These are phyloP conservation scores for Channa argus DNA, from an alignment of 2,113 vertebrate species.

Conservation along the genomic window DNA sequence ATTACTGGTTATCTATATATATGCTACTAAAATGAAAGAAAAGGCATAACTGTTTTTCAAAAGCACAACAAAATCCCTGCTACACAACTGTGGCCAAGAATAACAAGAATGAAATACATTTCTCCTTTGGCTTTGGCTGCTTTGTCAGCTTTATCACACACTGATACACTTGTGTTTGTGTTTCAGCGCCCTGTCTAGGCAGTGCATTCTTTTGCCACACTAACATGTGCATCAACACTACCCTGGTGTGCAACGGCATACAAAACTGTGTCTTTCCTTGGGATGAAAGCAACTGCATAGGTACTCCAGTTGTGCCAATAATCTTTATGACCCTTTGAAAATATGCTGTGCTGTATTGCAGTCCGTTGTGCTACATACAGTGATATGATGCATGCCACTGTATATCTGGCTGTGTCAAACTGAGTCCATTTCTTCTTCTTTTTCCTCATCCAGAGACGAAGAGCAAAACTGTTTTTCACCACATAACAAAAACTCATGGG, in stretches of 20 bases:
- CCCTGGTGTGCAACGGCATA: conserved; percentile 95
- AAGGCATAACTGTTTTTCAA: neutral
- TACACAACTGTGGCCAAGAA: neutral
- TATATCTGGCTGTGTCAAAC: conserved; percentile 14
- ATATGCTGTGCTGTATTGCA: neutral
- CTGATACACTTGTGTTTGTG: conserved; percentile 27
- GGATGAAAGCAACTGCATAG: conserved; percentile 97
- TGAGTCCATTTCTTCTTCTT: conserved; percentile 12
- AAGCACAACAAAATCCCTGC: neutral
- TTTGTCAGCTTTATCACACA: neutral
- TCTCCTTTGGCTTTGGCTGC: too few species aligned
- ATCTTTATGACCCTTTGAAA: conserved; percentile 1
- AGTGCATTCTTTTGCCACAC: conserved; percentile 95
- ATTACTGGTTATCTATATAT: neutral
- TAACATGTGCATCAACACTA: conserved; percentile 99
- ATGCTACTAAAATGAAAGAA: neutral
- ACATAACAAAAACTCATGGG: conserved; percentile 92
- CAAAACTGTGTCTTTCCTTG: conserved; percentile 98
- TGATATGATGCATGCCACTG: neutral
- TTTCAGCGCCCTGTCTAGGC: conserved; percentile 89
- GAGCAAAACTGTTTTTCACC: conserved; percentile 87
- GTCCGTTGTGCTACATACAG: neutral
- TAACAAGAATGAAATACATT: neutral
- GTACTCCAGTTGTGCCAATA: conserved; percentile 70
- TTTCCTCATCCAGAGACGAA: conserved; percentile 88